Evolutionary conservation across 2,888 invertebrate genomes (phyloP).

Genomic region (Coelopa pilipes): DNA sequence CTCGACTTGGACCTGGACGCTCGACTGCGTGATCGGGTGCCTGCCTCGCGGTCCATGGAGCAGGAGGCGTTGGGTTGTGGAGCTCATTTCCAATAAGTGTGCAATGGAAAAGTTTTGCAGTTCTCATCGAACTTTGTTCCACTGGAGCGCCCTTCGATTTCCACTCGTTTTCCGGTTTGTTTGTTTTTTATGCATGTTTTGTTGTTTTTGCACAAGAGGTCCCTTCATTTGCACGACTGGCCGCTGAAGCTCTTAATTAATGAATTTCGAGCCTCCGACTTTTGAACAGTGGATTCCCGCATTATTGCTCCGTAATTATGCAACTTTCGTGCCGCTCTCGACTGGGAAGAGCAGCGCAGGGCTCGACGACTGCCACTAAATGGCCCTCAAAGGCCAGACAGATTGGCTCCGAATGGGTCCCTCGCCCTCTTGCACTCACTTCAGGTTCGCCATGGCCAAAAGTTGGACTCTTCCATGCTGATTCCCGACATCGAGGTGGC

Average conservation of each 20-base stretch:
- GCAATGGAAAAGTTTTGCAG: constrained; percentile 13
- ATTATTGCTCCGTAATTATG: no score
- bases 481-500: no score
- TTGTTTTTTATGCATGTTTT: not conserved
- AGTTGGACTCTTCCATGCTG: no score
- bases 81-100: constrained; percentile 46
- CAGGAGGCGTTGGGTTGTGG: not conserved
- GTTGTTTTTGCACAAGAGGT: not conserved
- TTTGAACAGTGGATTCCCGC: no score
- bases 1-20: not conserved
- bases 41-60: no score
- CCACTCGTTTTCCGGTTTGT: not conserved
- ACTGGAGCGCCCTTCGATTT: not conserved
- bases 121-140: not conserved
- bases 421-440: no score
- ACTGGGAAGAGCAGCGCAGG: no score
- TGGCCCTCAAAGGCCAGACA: no score
- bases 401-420: no score
- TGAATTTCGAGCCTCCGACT: not conserved
- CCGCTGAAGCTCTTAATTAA: not conserved
- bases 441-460: no score
- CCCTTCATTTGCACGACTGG: not conserved
- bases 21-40: not conserved
- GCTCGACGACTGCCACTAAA: no score
- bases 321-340: no score